A percentile compares a stretch with the other conserved stretches of the same genome.
These are phyloP conservation scores for Fissipunctia ypsillon DNA, from an alignment of 2,888 invertebrate genomes.

Conservation along the genomic window DNA sequence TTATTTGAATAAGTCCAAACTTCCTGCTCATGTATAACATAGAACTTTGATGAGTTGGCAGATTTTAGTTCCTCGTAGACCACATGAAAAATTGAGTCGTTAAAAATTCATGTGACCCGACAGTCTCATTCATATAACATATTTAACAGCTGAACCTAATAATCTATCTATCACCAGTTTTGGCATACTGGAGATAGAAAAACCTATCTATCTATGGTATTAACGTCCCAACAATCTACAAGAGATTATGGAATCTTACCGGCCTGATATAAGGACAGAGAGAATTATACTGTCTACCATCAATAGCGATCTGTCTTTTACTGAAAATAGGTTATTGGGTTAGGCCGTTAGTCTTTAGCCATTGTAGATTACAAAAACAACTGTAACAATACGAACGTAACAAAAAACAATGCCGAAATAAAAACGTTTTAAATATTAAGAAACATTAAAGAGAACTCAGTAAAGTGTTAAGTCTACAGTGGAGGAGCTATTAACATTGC, in stretches of 20 bases:
- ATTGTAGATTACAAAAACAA: not conserved
- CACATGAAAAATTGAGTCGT: too few relatives aligned
- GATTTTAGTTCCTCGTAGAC: not conserved
- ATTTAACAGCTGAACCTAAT: too few relatives aligned
- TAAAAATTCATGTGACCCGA: not conserved
- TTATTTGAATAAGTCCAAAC: not conserved
- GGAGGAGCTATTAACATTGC: conserved; percentile 28
- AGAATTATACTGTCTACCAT: too few relatives aligned
- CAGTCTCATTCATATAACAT: not conserved
- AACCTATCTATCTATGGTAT: too few relatives aligned
- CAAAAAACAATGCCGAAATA: not conserved
- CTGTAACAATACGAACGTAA: not conserved
- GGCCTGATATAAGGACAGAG: too few relatives aligned
- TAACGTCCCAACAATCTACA: too few relatives aligned
- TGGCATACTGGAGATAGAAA: too few relatives aligned
- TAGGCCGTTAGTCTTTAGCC: not conserved
- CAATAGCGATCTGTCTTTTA: too few relatives aligned
- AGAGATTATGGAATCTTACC: too few relatives aligned
- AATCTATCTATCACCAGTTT: too few relatives aligned
- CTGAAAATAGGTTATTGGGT: too few relatives aligned
- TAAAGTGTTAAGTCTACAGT: conserved; percentile 9
- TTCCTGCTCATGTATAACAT: not conserved
- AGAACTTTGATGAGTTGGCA: not conserved
- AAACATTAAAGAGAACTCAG: not conserved
- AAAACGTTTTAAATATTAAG: not conserved